Conservation (phyloP, 2,113 vertebrate genomes). For the Alces alces region DNA sequence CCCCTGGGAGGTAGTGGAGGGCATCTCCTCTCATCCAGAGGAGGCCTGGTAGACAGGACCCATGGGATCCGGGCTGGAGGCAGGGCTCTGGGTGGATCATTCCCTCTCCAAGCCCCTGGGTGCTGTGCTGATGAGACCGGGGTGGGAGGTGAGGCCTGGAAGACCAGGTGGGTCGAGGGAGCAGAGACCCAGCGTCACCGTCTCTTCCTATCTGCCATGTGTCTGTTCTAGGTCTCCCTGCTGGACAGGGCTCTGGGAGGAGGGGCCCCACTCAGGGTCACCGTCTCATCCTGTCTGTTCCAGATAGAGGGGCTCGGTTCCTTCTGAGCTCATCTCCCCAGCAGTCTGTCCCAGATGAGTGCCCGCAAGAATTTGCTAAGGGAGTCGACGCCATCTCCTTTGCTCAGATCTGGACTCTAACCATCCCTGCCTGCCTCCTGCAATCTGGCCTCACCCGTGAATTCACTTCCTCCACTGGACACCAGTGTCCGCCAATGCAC, state of each 20-base stretch:
- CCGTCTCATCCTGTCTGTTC: neutral
- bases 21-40: neutral
- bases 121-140: neutral
- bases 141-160: no score
- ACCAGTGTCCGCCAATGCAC: neutral
- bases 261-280: neutral
- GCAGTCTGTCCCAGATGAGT: neutral
- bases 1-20: fast-evolving
- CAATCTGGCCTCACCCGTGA: fast-evolving
- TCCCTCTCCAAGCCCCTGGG: neutral
- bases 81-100: fast-evolving
- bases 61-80: fast-evolving
- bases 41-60: neutral
- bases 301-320: fast-evolving
- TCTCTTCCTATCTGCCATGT: neutral
- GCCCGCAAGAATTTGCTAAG: fast-evolving
- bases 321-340: fast-evolving
- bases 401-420: neutral
- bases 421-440: neutral
- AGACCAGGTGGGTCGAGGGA: fast-evolving
- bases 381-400: fast-evolving
- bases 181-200: neutral
- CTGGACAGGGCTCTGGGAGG: neutral
- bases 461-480: fast-evolving
- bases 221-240: neutral